Conservation (phyloP, 1,140 invertebrate genomes). For the Scaptomyza hsui region DNA sequence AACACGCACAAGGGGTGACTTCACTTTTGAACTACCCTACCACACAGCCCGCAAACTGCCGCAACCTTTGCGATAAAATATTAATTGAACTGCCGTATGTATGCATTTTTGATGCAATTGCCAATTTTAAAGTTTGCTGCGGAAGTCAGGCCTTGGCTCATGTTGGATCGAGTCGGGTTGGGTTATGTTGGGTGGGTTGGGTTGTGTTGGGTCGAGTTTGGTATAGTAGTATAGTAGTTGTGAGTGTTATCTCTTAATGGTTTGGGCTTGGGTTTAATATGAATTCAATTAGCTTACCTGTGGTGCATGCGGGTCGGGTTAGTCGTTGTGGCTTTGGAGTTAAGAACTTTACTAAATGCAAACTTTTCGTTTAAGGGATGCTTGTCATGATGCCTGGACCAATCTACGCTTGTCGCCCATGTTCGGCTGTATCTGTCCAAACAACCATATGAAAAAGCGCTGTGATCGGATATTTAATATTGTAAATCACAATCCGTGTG, state of each 20-base stretch:
- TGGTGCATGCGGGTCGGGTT: background rate
- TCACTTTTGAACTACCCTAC: background rate
- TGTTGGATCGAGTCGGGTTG: background rate
- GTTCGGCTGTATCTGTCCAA: conserved; percentile 96
- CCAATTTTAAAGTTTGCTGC: conserved; percentile 77
- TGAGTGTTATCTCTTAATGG: background rate
- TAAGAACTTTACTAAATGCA: conserved; percentile 7
- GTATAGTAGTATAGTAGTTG: no score
- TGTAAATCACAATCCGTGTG: conserved; percentile 95
- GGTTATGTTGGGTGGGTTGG: background rate
- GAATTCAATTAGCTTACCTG: conserved; percentile 66
- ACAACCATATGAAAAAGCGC: conserved; percentile 93
- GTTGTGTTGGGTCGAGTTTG: background rate
- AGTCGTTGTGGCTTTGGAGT: background rate
- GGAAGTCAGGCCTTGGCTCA: conserved; percentile 51
- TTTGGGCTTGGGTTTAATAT: conserved; percentile 49
- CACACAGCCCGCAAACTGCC: background rate
- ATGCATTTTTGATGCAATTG: conserved; percentile 82
- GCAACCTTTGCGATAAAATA: conserved; percentile 71
- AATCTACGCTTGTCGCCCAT: conserved; percentile 92
- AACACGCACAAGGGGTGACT: conserved; percentile 54
- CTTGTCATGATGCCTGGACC: conserved; percentile 93
- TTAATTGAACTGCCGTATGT: conserved; percentile 76
- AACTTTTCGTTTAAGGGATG: conserved; percentile 87
- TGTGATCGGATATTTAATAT: conserved; percentile 93